phyloP scores from a whole-genome alignment of 2,888 invertebrate genomes.

The Stenurella melanura region DNA sequence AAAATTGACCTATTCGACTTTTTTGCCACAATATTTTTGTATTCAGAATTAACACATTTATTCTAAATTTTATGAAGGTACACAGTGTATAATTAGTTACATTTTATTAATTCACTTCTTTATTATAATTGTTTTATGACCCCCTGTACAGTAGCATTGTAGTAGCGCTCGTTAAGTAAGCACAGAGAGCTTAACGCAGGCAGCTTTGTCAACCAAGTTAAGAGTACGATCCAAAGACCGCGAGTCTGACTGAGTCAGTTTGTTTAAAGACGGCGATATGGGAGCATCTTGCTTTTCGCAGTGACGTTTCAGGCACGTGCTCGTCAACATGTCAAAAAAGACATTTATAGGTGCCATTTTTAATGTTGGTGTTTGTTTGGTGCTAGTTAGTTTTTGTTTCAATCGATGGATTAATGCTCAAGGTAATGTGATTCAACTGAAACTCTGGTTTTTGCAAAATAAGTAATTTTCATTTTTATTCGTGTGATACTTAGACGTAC shows the following conservation, averaged over 20 bases:
- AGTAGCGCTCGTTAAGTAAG: slow-evolving; percentile 9
- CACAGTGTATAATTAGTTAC: no score
- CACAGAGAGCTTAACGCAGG: slow-evolving; percentile 26
- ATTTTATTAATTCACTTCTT: no score
- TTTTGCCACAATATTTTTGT: no score
- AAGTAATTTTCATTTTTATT: background rate
- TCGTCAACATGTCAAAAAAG: slow-evolving; percentile 53
- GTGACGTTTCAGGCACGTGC: slow-evolving; percentile 55
- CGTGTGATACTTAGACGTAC: background rate
- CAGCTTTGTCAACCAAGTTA: slow-evolving; percentile 16
- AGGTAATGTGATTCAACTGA: slow-evolving; percentile 52
- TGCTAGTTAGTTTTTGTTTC: slow-evolving; percentile 46
- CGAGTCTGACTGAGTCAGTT: slow-evolving; percentile 46
- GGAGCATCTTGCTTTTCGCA: slow-evolving; percentile 46
- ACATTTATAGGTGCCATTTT: slow-evolving; percentile 53
- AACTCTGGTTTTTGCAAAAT: no score
- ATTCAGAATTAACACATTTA: no score
- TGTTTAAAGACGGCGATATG: slow-evolving; percentile 51
- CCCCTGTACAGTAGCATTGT: slow-evolving; percentile 32
- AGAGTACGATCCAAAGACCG: background rate
- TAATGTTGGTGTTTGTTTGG: slow-evolving; percentile 48
- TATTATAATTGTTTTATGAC: background rate
- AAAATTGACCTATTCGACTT: no score
- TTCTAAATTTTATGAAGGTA: no score
- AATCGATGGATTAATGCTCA: slow-evolving; percentile 53